Conservation (phyloP, 2,888 invertebrate species). For the Helicoverpa assulta region DNA sequence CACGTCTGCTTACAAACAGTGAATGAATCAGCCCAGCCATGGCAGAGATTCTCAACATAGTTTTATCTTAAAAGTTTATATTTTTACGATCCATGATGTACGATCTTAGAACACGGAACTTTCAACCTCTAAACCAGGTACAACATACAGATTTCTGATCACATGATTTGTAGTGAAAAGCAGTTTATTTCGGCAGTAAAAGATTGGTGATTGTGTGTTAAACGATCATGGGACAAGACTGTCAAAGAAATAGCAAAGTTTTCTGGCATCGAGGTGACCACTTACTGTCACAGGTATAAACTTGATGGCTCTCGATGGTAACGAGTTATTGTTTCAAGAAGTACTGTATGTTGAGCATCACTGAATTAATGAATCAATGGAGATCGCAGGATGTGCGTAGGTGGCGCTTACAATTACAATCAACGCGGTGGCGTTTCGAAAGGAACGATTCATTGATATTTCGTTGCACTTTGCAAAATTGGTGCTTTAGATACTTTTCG, state of each 20-base stretch:
- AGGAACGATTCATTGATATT: conserved; percentile 58
- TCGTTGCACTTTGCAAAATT: conserved; percentile 59
- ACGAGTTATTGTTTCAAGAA: not conserved
- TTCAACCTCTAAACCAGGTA: too few relatives aligned
- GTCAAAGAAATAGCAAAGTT: too few relatives aligned
- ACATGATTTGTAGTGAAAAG: too few relatives aligned
- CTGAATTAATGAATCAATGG: conserved; percentile 67
- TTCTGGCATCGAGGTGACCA: too few relatives aligned
- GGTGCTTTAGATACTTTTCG: conserved; percentile 5
- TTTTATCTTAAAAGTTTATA: not conserved
- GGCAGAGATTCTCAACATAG: conserved; percentile 37
- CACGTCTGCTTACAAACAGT: conserved; percentile 46
- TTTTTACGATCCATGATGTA: too few relatives aligned
- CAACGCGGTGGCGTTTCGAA: conserved; percentile 69
- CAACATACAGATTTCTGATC: too few relatives aligned
- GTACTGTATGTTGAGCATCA: conserved; percentile 40
- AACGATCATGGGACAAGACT: too few relatives aligned
- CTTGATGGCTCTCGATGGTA: too few relatives aligned
- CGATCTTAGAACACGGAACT: too few relatives aligned
- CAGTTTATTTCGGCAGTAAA: too few relatives aligned
- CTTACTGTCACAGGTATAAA: too few relatives aligned
- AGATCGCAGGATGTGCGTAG: conserved; percentile 75
- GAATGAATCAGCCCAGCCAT: conserved; percentile 45
- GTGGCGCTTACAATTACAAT: conserved; percentile 73
- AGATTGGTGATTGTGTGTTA: too few relatives aligned